These are phyloP conservation scores for Drosophila simulans DNA, from an alignment of 1,140 invertebrate species.

Conservation along the genomic window DNA sequence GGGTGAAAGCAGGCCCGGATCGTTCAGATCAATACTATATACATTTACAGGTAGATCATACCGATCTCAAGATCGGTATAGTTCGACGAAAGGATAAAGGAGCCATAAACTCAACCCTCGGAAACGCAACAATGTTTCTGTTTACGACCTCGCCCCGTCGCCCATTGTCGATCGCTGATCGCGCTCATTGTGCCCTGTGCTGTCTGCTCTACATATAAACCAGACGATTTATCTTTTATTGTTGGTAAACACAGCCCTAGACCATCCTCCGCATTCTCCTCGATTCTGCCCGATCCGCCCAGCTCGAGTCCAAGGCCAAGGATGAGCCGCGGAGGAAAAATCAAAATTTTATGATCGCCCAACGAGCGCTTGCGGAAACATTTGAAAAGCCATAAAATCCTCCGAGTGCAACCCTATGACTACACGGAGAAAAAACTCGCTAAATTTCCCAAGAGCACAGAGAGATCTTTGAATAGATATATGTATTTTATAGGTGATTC, in stretches of 20 bases:
- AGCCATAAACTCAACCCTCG: slow-evolving; percentile 41
- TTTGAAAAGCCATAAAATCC: slow-evolving; percentile 77
- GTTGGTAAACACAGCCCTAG: slow-evolving; percentile 66
- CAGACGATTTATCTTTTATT: slow-evolving; percentile 80
- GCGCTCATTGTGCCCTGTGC: slow-evolving; percentile 52
- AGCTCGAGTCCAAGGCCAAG: slow-evolving; percentile 65
- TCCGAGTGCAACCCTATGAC: slow-evolving; percentile 65
- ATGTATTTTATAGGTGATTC: background rate
- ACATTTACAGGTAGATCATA: slow-evolving; percentile 14
- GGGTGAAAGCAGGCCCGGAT: slow-evolving; percentile 31
- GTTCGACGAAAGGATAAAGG: slow-evolving; percentile 71
- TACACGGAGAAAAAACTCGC: slow-evolving; percentile 1
- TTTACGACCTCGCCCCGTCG: slow-evolving; percentile 48
- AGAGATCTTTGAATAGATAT: background rate
- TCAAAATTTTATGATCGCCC: slow-evolving; percentile 73
- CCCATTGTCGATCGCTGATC: slow-evolving; percentile 60
- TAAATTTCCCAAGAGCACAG: too few relatives aligned
- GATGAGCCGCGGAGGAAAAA: slow-evolving; percentile 62
- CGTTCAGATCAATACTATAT: slow-evolving; percentile 3
- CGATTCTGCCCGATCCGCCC: slow-evolving; percentile 11
- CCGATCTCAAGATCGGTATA: background rate
- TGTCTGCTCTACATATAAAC: slow-evolving; percentile 79
- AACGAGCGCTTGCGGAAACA: slow-evolving; percentile 72
- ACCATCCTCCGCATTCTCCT: slow-evolving; percentile 14
- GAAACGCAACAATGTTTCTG: slow-evolving; percentile 32